phyloP scores from a whole-genome alignment of 1,140 invertebrate genomes.

The Psix sp. region DNA sequence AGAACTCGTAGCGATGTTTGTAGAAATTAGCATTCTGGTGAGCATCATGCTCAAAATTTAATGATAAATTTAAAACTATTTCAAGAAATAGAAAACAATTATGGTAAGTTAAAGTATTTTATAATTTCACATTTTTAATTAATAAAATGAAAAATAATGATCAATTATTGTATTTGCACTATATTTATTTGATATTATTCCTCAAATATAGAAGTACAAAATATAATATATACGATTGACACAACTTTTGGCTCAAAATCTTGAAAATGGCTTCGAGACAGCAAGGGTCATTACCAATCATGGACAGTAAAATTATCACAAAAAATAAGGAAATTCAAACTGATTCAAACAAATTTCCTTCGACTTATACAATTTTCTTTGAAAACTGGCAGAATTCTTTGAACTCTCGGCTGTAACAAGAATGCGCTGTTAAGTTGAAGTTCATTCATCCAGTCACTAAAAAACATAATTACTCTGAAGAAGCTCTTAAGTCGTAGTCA shows the following conservation, averaged over 20 bases:
- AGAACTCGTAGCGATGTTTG: slow-evolving; percentile 81
- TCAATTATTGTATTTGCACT: too few species aligned
- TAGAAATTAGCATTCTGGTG: slow-evolving; percentile 83
- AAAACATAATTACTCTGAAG: too few species aligned
- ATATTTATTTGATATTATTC: too few species aligned
- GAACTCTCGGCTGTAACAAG: too few species aligned
- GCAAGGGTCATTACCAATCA: slow-evolving; percentile 55
- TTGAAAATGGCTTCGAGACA: slow-evolving; percentile 75
- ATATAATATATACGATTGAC: slow-evolving; percentile 67
- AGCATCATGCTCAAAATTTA: slow-evolving; percentile 82
- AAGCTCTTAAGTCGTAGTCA: too few species aligned
- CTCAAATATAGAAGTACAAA: slow-evolving; percentile 68
- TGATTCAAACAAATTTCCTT: not conserved
- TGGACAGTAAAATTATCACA: slow-evolving; percentile 23
- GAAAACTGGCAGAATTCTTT: too few species aligned
- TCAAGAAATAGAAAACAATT: slow-evolving; percentile 70
- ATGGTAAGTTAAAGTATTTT: slow-evolving; percentile 59
- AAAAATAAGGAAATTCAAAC: slow-evolving; percentile 34
- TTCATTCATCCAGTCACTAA: too few species aligned
- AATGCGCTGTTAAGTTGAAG: too few species aligned
- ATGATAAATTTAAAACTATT: slow-evolving; percentile 69
- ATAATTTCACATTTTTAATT: too few species aligned
- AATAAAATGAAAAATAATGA: too few species aligned
- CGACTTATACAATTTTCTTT: too few species aligned
- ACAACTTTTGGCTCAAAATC: slow-evolving; percentile 72